Percentiles rank a stretch among this genome's conserved stretches.
Evolutionary conservation across 2,797 vertebrate genomes (phyloP).

Genomic region (Chromobotia macracanthus): DNA sequence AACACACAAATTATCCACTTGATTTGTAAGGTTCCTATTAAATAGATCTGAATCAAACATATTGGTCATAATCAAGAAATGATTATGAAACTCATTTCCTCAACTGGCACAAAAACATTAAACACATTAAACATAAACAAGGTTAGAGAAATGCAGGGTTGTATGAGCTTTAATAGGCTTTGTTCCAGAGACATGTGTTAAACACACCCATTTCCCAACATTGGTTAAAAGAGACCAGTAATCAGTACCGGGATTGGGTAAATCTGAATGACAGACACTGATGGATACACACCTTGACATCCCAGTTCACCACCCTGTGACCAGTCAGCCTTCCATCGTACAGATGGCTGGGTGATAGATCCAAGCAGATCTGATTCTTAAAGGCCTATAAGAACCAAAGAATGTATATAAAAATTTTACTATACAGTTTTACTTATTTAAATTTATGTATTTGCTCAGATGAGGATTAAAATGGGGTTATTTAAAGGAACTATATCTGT

Average conservation of each 20-base stretch:
- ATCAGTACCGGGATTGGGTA: background rate
- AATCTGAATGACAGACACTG: background rate
- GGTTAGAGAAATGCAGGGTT: background rate
- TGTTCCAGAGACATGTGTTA: background rate
- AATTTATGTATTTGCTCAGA: no score
- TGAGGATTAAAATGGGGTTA: no score
- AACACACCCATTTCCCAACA: constrained; percentile 19
- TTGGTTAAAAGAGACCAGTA: background rate
- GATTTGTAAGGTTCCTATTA: no score
- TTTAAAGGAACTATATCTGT: no score
- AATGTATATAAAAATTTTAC: no score
- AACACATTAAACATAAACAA: background rate
- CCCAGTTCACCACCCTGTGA: constrained; percentile 92
- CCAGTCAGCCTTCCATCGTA: constrained; percentile 93
- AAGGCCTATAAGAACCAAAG: constrained; percentile 81
- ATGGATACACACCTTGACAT: constrained; percentile 83
- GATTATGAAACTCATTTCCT: background rate
- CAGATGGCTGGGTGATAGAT: constrained; percentile 86
- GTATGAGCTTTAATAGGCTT: background rate
- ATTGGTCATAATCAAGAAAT: background rate
- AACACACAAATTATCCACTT: background rate
- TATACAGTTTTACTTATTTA: no score
- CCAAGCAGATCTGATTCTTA: constrained; percentile 93
- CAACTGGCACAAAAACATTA: background rate
- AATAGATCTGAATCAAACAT: background rate